Evolutionary conservation across 2,113 vertebrate genomes (phyloP).

Genomic region (Hepsetus odoe): DNA sequence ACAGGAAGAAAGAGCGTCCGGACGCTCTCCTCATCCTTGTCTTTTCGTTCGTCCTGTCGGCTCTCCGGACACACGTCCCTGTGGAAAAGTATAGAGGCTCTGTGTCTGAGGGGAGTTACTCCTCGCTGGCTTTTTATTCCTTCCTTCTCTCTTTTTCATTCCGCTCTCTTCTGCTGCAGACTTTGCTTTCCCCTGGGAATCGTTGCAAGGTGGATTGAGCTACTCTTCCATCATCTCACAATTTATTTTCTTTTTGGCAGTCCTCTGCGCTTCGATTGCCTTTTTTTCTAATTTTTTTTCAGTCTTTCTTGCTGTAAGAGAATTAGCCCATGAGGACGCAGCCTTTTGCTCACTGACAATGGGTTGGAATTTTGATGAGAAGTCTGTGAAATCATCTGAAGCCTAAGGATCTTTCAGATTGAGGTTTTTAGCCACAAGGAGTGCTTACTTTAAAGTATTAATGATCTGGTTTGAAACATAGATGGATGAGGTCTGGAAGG

Average conservation of each 20-base stretch:
- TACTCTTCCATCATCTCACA: conserved; percentile 46
- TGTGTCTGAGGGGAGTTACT: conserved; percentile 1
- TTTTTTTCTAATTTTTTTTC: conserved; percentile 47
- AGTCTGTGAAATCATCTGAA: conserved; percentile 24
- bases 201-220: conserved; percentile 59
- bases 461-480: background rate
- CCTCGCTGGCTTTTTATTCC: conserved; percentile 20
- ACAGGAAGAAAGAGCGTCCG: conserved; percentile 36
- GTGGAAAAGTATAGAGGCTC: conserved; percentile 10
- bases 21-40: background rate
- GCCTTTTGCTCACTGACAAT: conserved; percentile 36
- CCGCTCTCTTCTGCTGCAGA: conserved; percentile 49
- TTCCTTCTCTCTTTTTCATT: conserved; percentile 12
- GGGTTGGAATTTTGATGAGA: conserved; percentile 14
- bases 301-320: background rate
- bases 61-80: conserved; percentile 27
- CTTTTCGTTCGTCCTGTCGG: conserved; percentile 13
- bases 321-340: background rate
- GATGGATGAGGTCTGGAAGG: conserved; percentile 11
- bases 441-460: background rate
- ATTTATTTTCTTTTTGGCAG: background rate
- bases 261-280: conserved; percentile 41
- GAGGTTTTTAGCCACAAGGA: background rate
- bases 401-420: background rate
- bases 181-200: conserved; percentile 57